Evolutionary conservation across 2,797 vertebrate species (phyloP), one percentile per base, ranked within the genome.

Genomic region (Oreochromis mossambicus): DNA sequence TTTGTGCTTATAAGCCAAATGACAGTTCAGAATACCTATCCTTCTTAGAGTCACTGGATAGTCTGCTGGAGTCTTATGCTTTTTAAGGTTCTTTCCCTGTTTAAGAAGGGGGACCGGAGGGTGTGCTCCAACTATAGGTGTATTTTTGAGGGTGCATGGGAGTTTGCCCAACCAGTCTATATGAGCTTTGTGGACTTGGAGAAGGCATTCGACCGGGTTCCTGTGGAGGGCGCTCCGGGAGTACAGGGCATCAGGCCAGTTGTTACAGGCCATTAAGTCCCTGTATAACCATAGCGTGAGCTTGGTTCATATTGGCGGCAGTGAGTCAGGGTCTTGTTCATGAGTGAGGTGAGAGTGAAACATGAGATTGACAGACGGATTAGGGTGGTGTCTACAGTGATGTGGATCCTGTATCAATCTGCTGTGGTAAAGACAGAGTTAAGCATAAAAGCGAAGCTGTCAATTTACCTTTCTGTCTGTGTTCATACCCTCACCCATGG

Each of bases 261-360:
- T 61, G 15, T 34, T 61, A 61, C 0, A 34, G 9, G 56, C 15
- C 46, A 48, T 48, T 48, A 48, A 8, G 7, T 19, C 46, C 56
- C 29, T 34, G 29, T 34, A 61, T 61, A 61, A 34, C 15, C 2
- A 34, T 61, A 61, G 9, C 5, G 0, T 34, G 29, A 61, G 29
- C 29, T 61, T 61, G 5, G 9, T 61, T 61, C 15, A 19, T 61
- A 7, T 34, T 34, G 3, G 29, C 19, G 5, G 56, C 56, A 61
- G 29, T 61, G 29, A 61, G 56, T 61, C 5, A 61, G 56, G 34
- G 56, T 61, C 29, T 61, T 61, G 56, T 61, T 61, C 56, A 61
- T 3, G 9, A 34, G 29, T 61, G 29, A 61, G 1, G 29, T 34
- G 3, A 61, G 56, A 61, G 15, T 34, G 34, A 29, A 61, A 61